Percentiles rank a stretch among this genome's conserved stretches.
phyloP scores from a whole-genome alignment of 1,140 invertebrate genomes.

The Papilio polytes region DNA sequence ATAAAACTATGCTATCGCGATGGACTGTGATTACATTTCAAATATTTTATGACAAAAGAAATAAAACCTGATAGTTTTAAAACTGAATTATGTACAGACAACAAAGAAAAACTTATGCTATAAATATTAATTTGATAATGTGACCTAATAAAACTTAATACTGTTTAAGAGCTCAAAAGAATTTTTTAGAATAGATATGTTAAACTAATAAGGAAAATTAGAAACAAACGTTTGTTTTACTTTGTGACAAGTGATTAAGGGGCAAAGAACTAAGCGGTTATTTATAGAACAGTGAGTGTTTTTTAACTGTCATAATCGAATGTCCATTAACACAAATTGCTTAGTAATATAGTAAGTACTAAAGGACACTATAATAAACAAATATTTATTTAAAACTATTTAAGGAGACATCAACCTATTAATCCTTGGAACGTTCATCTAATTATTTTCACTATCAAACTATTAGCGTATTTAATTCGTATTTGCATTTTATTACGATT shows the following conservation, averaged over 20 bases:
- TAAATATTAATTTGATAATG: background rate
- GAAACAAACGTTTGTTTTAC: background rate
- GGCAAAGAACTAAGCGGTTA: background rate
- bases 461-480: background rate
- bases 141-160: too few species aligned
- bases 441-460: too few species aligned
- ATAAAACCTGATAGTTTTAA: background rate
- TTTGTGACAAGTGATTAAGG: background rate
- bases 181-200: background rate
- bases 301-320: background rate
- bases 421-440: too few species aligned
- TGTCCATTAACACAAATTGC: background rate
- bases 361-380: background rate
- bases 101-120: background rate
- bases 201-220: background rate
- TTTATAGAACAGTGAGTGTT: background rate
- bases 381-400: too few species aligned
- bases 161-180: background rate
- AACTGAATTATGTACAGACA: background rate
- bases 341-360: background rate
- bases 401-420: too few species aligned
- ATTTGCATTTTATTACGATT: background rate
- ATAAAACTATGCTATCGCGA: background rate
- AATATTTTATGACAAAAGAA: background rate
- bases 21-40: background rate